phyloP scores from a whole-genome alignment of 1,140 invertebrate genomes.

The Trissolcus basalis region DNA sequence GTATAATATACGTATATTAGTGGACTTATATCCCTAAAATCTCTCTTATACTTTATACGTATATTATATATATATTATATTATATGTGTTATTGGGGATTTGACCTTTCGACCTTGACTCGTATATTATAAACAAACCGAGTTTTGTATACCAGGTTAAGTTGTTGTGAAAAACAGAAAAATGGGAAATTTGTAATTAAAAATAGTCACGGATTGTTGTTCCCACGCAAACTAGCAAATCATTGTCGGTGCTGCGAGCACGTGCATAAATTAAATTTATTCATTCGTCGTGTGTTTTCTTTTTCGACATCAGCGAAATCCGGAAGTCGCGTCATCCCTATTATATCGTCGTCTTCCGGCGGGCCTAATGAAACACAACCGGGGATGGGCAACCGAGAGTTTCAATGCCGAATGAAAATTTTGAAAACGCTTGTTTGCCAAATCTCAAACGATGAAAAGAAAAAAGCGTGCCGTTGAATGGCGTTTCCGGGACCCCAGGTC shows the following conservation, averaged over 20 bases:
- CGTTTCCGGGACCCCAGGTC: conserved; percentile 26
- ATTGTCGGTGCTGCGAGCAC: conserved; percentile 35
- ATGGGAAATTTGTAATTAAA: too few relatives aligned
- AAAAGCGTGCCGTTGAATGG: too few relatives aligned
- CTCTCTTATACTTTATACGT: too few relatives aligned
- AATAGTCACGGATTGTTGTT: conserved; percentile 22
- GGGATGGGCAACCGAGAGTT: conserved; percentile 49
- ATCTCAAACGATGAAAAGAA: too few relatives aligned
- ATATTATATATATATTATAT: too few relatives aligned
- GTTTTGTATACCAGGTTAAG: too few relatives aligned
- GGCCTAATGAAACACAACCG: conserved; percentile 47
- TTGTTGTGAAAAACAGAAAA: too few relatives aligned
- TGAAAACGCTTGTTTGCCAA: conserved; percentile 2
- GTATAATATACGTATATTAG: too few relatives aligned
- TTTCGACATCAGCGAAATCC: conserved; percentile 46
- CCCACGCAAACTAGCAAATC: conserved; percentile 38
- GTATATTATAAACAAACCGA: too few relatives aligned
- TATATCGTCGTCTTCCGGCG: conserved; percentile 60
- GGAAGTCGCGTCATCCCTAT: conserved; percentile 64
- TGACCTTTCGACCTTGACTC: too few relatives aligned
- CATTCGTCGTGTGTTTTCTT: conserved; percentile 27
- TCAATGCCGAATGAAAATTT: conserved; percentile 5
- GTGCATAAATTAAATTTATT: conserved; percentile 45
- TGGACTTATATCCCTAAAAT: too few relatives aligned
- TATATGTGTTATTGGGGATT: too few relatives aligned